A percentile compares a stretch with the other conserved stretches of the same genome.
Conservation (phyloP, 1,140 invertebrate species). For the Stegodyphus dumicola region DNA sequence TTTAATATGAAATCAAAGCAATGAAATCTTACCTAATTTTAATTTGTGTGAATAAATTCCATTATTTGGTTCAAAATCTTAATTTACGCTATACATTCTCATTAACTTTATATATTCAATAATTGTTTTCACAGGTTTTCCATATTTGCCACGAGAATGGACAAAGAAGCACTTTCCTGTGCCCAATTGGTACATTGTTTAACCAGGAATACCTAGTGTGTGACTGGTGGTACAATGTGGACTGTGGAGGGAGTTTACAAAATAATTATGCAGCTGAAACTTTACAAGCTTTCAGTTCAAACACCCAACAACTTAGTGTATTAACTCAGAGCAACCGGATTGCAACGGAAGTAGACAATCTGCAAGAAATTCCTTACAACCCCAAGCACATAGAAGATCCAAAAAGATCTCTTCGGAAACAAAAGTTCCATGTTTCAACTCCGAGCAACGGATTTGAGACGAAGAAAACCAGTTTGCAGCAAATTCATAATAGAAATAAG, state of each 20-base stretch:
- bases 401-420: too few species aligned
- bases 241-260: constrained; percentile 67
- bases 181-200: constrained; percentile 70
- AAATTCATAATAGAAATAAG: not conserved
- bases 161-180: constrained; percentile 71
- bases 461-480: not conserved
- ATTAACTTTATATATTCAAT: not conserved
- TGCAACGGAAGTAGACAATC: not conserved
- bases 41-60: not conserved
- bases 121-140: constrained; percentile 78
- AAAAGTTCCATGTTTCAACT: too few species aligned
- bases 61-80: not conserved
- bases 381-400: too few species aligned
- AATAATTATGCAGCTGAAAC: constrained; percentile 63
- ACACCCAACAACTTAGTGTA: not conserved
- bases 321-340: not conserved
- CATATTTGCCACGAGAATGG: constrained; percentile 73
- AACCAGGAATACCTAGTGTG: constrained; percentile 72
- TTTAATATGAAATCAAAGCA: not conserved
- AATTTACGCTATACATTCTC: not conserved
- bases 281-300: constrained; percentile 56
- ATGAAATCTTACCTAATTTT: not conserved
- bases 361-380: not conserved
- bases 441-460: not conserved
- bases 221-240: constrained; percentile 72